Base-by-base conservation (phyloP, 1,140 invertebrate species). In the Nylanderia fulva region DNA sequence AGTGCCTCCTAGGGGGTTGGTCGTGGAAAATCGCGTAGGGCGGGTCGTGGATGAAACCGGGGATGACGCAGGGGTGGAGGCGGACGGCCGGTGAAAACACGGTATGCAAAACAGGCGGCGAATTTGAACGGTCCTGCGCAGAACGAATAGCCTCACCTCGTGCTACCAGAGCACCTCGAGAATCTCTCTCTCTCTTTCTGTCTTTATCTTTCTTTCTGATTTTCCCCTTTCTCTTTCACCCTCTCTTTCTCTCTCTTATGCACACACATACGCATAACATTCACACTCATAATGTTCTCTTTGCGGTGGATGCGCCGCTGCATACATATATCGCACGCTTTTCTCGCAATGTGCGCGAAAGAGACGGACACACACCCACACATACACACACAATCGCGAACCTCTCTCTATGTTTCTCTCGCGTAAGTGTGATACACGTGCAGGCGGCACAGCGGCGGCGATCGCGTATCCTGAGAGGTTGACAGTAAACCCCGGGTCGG, bases 111-210 rank as follows among this genome's bases (percentile, higher is more conserved):
- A 88, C 93, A 93, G 93, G 92, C 93, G 92, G 92, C 91, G 91
- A 93, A 93, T 94, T 93, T 92, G 90, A 91, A 91, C 93, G 91
- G 90, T 93, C 93, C 87, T 94, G 93, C 93, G 93, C 93, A 93
- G 88, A 93, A 90, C 84, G 89, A 89, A 90, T 88, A 72, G 86
- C 90, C 88, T 92, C 91, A 91, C 90, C 90, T 91, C 89, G 90
- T 92, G 92, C 79, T 85, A 82, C 64, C 86, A 61, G 54, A 66
- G 86, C 90, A 54, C 84, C 39, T 80, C 66, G 79, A 58, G 36
- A 54, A 69, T 75, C 85, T 61, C 80, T 86, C 69, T 64, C 83
- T 54, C 24, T 36, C 56, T 24, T 68, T 64, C 84, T 56, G 13
- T n/a, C n/a, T n/a, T n/a, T n/a, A 68, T 72, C 83, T 54, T 29